phyloP scores from a whole-genome alignment of 2,888 invertebrate species.

The Nomada flava region DNA sequence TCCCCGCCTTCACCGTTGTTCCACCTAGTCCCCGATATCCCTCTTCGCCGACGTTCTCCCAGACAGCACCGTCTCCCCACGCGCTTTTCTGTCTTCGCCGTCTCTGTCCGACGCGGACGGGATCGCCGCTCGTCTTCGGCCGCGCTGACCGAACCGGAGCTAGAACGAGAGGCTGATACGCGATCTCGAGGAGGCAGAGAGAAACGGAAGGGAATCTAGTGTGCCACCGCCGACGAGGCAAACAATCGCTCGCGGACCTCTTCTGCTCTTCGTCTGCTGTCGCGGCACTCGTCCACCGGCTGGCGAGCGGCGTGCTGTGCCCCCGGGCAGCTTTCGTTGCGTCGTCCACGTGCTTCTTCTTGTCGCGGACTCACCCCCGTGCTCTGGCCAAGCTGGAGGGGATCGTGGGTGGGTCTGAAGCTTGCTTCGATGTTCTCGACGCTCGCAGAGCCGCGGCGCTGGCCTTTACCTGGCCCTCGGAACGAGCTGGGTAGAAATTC shows the following conservation, averaged over 20 bases:
- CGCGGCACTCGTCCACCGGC: constrained; percentile 69
- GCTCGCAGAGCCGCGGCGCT: neutral
- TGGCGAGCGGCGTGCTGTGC: constrained; percentile 63
- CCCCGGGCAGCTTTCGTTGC: constrained; percentile 42
- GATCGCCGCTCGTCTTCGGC: constrained; percentile 16
- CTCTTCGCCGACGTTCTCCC: constrained; percentile 44
- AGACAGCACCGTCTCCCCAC: constrained; percentile 37
- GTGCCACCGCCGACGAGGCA: constrained; percentile 5
- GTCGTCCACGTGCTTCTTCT: constrained; percentile 61
- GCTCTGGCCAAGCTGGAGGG: constrained; percentile 4
- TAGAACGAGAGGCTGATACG: constrained; percentile 3
- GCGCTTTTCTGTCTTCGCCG: constrained; percentile 2
- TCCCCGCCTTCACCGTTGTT: constrained; percentile 67
- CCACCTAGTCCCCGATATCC: constrained; percentile 58
- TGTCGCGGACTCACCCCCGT: constrained; percentile 45
- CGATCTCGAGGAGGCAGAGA: neutral
- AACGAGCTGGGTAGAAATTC: neutral
- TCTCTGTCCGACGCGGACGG: constrained; percentile 34
- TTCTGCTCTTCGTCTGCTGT: constrained; percentile 25
- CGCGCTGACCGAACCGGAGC: constrained; percentile 9
- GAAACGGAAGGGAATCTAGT: neutral
- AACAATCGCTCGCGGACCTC: neutral
- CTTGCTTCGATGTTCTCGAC: constrained; percentile 2
- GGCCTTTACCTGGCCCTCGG: neutral
- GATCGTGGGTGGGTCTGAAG: constrained; percentile 38